phyloP scores from a whole-genome alignment of 23 tunicate species.

The Trididemnum miniatum region DNA sequence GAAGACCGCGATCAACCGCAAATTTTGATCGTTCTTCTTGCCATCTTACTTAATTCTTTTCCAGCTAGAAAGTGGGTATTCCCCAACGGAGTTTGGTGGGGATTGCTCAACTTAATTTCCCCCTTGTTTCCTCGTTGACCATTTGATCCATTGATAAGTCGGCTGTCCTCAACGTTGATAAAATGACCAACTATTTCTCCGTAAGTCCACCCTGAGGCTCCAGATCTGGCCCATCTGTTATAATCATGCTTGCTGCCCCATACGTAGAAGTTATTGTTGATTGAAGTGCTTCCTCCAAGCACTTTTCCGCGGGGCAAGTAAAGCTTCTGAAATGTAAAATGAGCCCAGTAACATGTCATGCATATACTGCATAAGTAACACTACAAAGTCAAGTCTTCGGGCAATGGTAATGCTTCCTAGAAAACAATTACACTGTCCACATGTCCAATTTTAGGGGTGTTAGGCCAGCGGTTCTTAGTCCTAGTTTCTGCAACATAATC shows the following conservation, averaged over 20 bases:
- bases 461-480: no score
- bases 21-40: no score
- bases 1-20: no score
- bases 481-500: no score
- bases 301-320: slow-evolving; percentile 69
- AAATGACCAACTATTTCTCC: slow-evolving; percentile 53
- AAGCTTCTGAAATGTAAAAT: slow-evolving; percentile 23
- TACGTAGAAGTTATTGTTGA: slow-evolving; percentile 60
- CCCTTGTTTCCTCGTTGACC: slow-evolving; percentile 39
- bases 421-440: no score
- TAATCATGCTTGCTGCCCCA: slow-evolving; percentile 69
- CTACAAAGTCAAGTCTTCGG: no score
- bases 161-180: slow-evolving; percentile 49
- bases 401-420: no score
- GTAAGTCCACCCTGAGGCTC: slow-evolving; percentile 78
- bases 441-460: no score
- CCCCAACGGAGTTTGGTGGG: slow-evolving; percentile 20
- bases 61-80: slow-evolving; percentile 37
- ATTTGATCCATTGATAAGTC: neutral
- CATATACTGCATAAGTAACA: no score
- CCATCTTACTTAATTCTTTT: slow-evolving; percentile 60
- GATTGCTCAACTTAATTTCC: slow-evolving; percentile 26
- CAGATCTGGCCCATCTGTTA: slow-evolving; percentile 64
- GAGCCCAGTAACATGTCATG: no score
- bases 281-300: slow-evolving; percentile 70